Evolutionary conservation across 2,113 vertebrate genomes (phyloP).

Genomic region (Capreolus pygargus): DNA sequence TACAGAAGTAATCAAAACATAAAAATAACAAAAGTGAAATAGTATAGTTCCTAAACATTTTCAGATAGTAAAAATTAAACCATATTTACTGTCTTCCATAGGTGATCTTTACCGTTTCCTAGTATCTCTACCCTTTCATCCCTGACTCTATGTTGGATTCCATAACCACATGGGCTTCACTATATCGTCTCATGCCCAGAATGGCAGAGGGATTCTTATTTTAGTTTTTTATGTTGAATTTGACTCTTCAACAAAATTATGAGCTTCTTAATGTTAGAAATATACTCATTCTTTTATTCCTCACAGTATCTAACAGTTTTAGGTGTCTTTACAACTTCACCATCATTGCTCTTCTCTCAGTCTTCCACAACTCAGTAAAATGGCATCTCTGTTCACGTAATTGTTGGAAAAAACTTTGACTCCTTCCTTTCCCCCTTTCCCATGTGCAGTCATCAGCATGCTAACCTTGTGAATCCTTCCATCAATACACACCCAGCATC

Average conservation of each 20-base stretch:
- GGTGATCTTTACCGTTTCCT: neutral
- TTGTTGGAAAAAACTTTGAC: neutral
- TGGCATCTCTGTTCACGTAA: neutral
- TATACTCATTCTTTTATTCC: neutral
- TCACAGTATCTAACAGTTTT: neutral
- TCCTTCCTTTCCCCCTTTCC: neutral
- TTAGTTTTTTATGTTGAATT: constrained; percentile 23
- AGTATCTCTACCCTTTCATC: neutral
- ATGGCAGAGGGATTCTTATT: neutral
- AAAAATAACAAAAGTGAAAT: neutral
- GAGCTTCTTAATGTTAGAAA: neutral
- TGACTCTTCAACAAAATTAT: constrained; percentile 8
- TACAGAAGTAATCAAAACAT: neutral
- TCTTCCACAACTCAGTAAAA: neutral
- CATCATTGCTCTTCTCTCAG: neutral
- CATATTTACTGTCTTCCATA: neutral
- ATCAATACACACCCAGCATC: neutral
- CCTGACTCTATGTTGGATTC: neutral
- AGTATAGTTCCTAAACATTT: neutral
- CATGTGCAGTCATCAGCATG: neutral
- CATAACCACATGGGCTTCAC: neutral
- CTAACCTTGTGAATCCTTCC: neutral
- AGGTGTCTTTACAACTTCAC: neutral
- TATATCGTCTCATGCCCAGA: neutral
- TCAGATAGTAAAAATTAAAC: neutral